A percentile compares a stretch with the other conserved stretches of the same genome.
These are phyloP conservation scores for Ceyx melanurus DNA, from an alignment of 2,113 vertebrate genomes.

Conservation along the genomic window DNA sequence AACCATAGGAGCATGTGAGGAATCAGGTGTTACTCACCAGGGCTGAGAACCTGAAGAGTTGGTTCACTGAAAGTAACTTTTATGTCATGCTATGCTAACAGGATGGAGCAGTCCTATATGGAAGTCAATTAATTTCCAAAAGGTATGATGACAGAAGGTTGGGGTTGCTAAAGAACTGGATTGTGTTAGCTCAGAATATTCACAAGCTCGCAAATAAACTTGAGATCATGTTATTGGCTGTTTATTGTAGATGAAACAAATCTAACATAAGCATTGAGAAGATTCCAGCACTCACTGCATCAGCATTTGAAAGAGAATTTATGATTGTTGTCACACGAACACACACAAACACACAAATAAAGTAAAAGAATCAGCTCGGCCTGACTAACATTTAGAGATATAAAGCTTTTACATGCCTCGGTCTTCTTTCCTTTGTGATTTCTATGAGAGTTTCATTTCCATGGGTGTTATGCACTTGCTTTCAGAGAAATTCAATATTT, in stretches of 20 bases:
- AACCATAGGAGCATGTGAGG: neutral
- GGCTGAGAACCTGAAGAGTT: neutral
- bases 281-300: slow-evolving; percentile 49
- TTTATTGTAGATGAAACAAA: slow-evolving; percentile 66
- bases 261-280: slow-evolving; percentile 56
- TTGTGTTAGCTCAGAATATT: neutral
- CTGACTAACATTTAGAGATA: slow-evolving; percentile 72
- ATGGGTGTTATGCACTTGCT: slow-evolving; percentile 75
- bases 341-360: slow-evolving; percentile 3
- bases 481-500: slow-evolving; percentile 82
- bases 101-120: neutral
- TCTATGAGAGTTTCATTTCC: slow-evolving; percentile 76
- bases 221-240: slow-evolving; percentile 60
- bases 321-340: slow-evolving; percentile 64
- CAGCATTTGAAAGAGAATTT: slow-evolving; percentile 67
- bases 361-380: slow-evolving; percentile 38
- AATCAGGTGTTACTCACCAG: neutral
- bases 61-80: neutral
- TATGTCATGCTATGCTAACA: slow-evolving; percentile 4
- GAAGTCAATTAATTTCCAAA: slow-evolving; percentile 47
- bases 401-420: slow-evolving; percentile 70
- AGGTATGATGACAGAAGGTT: neutral
- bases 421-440: slow-evolving; percentile 78
- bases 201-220: slow-evolving; percentile 44
- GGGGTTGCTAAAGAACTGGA: slow-evolving; percentile 23